Percentiles rank a stretch among this genome's conserved stretches.
Conservation (phyloP, 1,140 invertebrate genomes). For the Mylabris phalerata region DNA sequence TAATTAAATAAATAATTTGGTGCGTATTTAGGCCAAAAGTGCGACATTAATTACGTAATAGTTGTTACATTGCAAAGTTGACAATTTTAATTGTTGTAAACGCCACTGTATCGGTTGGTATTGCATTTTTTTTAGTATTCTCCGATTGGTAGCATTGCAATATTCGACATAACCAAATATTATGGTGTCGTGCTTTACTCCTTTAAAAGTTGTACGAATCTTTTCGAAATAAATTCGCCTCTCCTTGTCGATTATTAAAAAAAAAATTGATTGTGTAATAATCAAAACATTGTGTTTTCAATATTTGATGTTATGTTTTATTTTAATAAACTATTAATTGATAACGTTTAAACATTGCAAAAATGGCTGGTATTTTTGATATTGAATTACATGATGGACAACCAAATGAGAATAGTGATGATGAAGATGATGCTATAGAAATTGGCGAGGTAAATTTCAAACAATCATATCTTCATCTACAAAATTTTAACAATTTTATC, state of each 20-base stretch:
- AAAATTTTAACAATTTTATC: not conserved
- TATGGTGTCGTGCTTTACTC: not conserved
- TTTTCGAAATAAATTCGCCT: no score
- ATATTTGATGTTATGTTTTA: not conserved
- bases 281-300: not conserved
- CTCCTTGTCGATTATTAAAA: no score
- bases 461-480: not conserved
- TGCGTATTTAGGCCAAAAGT: no score
- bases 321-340: not conserved
- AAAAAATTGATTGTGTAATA: no score
- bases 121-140: no score
- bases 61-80: no score
- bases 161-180: no score
- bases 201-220: not conserved
- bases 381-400: conserved; percentile 72
- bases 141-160: no score
- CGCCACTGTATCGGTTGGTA: no score
- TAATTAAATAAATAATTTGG: no score
- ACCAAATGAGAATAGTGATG: conserved; percentile 45
- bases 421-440: conserved; percentile 78
- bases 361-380: conserved; percentile 80
- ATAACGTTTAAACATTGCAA: conserved; percentile 1
- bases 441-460: conserved; percentile 62
- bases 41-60: no score
- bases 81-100: no score